A percentile compares a stretch with the other conserved stretches of the same genome.
Conservation (phyloP, 2,113 vertebrate species). For the Circaetus cinerascens region DNA sequence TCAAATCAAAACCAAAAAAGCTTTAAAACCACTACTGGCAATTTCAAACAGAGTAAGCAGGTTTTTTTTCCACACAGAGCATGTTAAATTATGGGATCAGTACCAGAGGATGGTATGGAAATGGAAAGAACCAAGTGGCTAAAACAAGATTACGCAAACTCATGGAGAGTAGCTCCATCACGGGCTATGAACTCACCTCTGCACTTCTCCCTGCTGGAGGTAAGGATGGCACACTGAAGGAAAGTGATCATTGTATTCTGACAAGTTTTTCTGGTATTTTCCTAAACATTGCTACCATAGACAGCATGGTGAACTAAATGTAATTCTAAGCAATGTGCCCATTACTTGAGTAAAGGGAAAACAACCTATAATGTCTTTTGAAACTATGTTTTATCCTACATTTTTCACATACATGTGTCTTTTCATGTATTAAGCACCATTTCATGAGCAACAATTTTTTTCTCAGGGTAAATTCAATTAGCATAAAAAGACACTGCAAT, state of each 20-base stretch:
- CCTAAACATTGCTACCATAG: not conserved
- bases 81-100: not conserved
- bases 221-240: not conserved
- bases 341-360: not conserved
- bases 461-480: not conserved
- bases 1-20: not conserved
- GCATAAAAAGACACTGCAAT: not conserved
- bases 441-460: not conserved
- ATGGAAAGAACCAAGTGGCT: rapidly evolving
- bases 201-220: not conserved
- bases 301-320: rapidly evolving
- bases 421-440: not conserved
- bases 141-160: too few species aligned
- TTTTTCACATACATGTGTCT: not conserved
- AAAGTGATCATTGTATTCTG: rapidly evolving
- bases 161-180: not conserved
- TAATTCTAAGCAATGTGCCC: not conserved
- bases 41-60: not conserved
- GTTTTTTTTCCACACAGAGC: not conserved
- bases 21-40: not conserved
- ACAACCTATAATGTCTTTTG: not conserved
- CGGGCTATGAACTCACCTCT: not conserved
- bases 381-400: not conserved
- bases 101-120: not conserved
- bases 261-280: too few species aligned